These are phyloP conservation scores for Macrosiphum euphorbiae DNA, from an alignment of 2,888 invertebrate species.

Conservation along the genomic window DNA sequence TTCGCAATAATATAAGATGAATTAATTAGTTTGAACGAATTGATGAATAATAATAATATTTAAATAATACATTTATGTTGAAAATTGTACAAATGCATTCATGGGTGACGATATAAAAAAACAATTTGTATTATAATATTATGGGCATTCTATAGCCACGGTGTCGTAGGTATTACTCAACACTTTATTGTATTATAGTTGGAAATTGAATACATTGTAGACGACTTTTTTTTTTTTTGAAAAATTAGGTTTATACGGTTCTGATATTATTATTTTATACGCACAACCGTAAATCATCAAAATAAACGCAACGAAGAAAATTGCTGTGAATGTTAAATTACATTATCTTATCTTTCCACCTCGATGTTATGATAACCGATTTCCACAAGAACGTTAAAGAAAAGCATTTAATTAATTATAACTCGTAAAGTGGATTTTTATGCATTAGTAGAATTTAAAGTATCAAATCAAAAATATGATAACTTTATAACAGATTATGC, in stretches of 20 bases:
- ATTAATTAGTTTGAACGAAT: neutral
- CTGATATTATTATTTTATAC: neutral
- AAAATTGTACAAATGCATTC: neutral
- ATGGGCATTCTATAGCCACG: neutral
- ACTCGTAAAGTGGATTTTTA: neutral
- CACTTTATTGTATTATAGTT: neutral
- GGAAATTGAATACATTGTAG: neutral
- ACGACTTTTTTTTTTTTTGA: neutral
- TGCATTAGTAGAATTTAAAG: neutral
- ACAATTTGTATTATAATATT: neutral
- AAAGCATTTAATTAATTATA: neutral
- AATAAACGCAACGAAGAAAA: neutral
- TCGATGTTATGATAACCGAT: neutral
- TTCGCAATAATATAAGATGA: neutral
- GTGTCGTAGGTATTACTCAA: neutral
- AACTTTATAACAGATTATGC: neutral
- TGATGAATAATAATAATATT: neutral
- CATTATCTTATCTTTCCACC: neutral
- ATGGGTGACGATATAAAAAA: neutral
- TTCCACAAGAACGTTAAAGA: neutral
- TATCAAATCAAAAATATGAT: slow-evolving; percentile 8
- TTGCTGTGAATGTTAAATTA: neutral
- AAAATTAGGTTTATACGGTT: neutral
- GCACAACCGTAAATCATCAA: neutral
- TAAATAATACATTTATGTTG: neutral